Base-by-base conservation (phyloP, 1,140 invertebrate species). In the Polypedilum vanderplanki region DNA sequence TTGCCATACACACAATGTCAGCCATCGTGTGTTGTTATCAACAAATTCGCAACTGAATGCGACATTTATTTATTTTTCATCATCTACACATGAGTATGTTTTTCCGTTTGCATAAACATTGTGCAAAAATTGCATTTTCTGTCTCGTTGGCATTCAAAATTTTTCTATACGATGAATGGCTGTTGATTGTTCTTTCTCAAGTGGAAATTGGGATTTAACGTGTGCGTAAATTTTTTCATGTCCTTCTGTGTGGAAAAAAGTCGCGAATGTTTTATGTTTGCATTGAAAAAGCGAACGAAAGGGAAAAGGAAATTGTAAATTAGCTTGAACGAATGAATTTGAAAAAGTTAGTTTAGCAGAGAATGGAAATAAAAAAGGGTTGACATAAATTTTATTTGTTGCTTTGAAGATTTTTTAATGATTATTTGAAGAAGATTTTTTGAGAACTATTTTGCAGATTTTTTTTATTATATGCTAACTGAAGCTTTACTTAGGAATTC, bases 71-170 rank as follows among this genome's bases (percentile, higher is more conserved):
- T 57, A 57, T 57, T 57, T 57, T 57, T 15, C 46, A 57, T 57
- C 46, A 15, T 46, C 9, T 46, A 46, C 15, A 57, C 46, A 57
- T 4, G 12, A 57, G 46, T 57, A 12, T n/a, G 46, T 57, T 12
- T 46, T n/a, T 4, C n/a, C 46, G 10, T 57, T 4, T n/a, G n/a
- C n/a, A 57, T n/a, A 57, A 57, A 57, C 46, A 57, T 57, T 57
- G 46, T 57, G 46, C 46, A 57, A 57, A 57, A 57, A 57, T 57
- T 57, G 46, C 46, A 57, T 57, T 57, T 57, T 57, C 46, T 57
- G 9, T 46, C 15, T 57, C 46, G 46, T 12, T 57, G 46, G 15
- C 46, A 57, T 15, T n/a, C 12, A 57, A 57, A 12, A 57, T 57
- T 12, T 57, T 57, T 33, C 5, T 33, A 3, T 33, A 33, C 46